Base-by-base conservation (phyloP, 2,797 vertebrate species). In the Parauchenoglanis punctatus region DNA sequence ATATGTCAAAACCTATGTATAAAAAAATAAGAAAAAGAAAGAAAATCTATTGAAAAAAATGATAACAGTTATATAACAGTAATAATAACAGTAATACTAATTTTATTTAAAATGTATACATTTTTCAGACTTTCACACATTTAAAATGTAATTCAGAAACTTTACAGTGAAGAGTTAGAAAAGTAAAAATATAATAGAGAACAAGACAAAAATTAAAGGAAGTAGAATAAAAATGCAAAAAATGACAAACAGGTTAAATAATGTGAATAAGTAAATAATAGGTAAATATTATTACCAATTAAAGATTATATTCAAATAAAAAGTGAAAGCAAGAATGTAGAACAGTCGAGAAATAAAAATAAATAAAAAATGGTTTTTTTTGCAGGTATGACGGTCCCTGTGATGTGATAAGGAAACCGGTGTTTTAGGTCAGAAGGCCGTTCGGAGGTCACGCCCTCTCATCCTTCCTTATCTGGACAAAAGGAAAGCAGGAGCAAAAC, bases 391-490 rank as follows among this genome's bases (percentile, higher is more conserved):
- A 49, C 11, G 13, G 44, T 25, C 20, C 20, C 10, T 46, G 72
- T 49, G 72, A 52, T 12, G 0, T 49, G 1, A 52, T n/a, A 52
- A 28, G 2, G 73, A 52, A 28, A 52, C 81, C 65, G 46, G 44
- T 63, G 77, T 15, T 61, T 28, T 23, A 56, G 87, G 87, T 88
- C 87, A 86, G 80, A 54, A 75, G 84, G 76, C 35, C 63, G 35
- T 56, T 87, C 80, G 31, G 73, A 70, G 88, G 63, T 87, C 84
- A 88, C 68, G 4, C 70, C 8, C 31, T 72, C 63, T 84, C 35
- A 85, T 81, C 70, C 77, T 84, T n/a, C 75, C 75, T 88, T 82
- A 88, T 88, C 75, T 82, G 49, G 46, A 76, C 6, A 7, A 54
- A 76, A 76, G 49, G 46, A 54, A 76, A 76, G 25, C 70, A 46